Evolutionary conservation across 2,113 vertebrate species (phyloP), one percentile per base, ranked within the genome.

Genomic region (Circaetus cinerascens): DNA sequence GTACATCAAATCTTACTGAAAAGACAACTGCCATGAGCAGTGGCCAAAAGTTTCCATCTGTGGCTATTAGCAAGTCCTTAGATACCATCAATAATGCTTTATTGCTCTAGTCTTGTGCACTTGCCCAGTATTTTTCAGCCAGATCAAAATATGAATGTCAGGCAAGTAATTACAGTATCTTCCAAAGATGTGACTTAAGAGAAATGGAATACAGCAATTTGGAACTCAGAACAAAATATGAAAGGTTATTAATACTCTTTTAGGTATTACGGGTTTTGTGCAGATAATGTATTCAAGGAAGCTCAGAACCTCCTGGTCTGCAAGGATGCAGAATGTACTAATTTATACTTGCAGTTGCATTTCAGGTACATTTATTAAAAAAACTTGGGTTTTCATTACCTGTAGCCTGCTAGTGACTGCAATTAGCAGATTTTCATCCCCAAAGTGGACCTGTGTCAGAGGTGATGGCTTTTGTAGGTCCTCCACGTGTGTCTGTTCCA

Each of bases 371-470:
- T 32, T 53, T 40, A 29, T 27, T 17, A 34, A 5, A 48, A 59
- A 63, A 9, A 10, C 11, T 11, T 0, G 2, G 11, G 11, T 36
- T 90, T 74, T 67, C n/a, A 5, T 29, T 50, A 10, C 18, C n/a
- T 48, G 45, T n/a, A 29, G 26, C 23, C 23, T 59, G 15, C 15
- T 34, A 19, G 56, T 34, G 43, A 13, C 32, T 41, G 40, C 36
- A 5, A 0, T 4, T 12, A 30, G 48, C 13, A 41, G 27, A 17
- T 45, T 63, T 69, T 45, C 43, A 57, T 45, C 50, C 45, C 36
- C 48, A n/a, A 56, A 74, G 19, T 14, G 36, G 22, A n/a, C 18
- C 30, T 15, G 26, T 32, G 41, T 38, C 9, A 19, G 48, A 43
- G 7, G 16, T 13, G 46, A 50, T 26, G 36, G 36, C 17, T 81